phyloP scores from a whole-genome alignment of 2,888 invertebrate species.

The Diaperis boleti region DNA sequence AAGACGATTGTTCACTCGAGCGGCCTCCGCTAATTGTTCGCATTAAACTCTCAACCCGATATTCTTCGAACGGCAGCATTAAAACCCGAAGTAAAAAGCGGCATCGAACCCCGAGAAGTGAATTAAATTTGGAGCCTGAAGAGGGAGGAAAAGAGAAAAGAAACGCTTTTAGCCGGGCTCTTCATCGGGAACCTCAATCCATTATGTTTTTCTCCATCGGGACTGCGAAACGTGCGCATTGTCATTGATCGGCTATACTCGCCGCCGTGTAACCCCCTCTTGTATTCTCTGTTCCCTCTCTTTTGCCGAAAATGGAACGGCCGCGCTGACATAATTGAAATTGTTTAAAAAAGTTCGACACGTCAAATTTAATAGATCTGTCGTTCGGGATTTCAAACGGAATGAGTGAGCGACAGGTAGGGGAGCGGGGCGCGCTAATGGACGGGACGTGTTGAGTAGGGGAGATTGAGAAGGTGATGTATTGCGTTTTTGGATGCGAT shows the following conservation, averaged over 20 bases:
- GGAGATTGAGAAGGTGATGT: too few relatives aligned
- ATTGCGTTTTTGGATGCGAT: too few relatives aligned
- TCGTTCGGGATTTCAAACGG: neutral
- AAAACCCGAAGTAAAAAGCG: slow-evolving; percentile 47
- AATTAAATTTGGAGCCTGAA: slow-evolving; percentile 54
- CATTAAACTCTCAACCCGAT: slow-evolving; percentile 26
- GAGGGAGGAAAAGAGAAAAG: slow-evolving; percentile 49
- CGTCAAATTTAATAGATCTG: slow-evolving; percentile 18
- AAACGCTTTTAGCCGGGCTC: slow-evolving; percentile 53
- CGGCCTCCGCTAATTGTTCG: slow-evolving; percentile 14
- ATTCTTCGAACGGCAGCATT: slow-evolving; percentile 18
- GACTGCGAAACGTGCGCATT: slow-evolving; percentile 52
- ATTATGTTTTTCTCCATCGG: slow-evolving; percentile 53
- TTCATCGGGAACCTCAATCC: slow-evolving; percentile 55
- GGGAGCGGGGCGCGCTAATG: too few relatives aligned
- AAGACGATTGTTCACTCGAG: too few relatives aligned
- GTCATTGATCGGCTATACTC: slow-evolving; percentile 56
- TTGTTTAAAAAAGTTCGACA: slow-evolving; percentile 28
- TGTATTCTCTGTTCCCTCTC: slow-evolving; percentile 48
- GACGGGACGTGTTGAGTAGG: too few relatives aligned
- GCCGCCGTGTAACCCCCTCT: too few relatives aligned
- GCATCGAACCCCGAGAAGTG: slow-evolving; percentile 49
- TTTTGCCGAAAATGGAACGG: slow-evolving; percentile 30
- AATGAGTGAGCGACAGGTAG: too few relatives aligned
- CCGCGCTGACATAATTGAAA: slow-evolving; percentile 38